Base-by-base conservation (phyloP, 2,113 vertebrate species). In the Taurulus bubalis region DNA sequence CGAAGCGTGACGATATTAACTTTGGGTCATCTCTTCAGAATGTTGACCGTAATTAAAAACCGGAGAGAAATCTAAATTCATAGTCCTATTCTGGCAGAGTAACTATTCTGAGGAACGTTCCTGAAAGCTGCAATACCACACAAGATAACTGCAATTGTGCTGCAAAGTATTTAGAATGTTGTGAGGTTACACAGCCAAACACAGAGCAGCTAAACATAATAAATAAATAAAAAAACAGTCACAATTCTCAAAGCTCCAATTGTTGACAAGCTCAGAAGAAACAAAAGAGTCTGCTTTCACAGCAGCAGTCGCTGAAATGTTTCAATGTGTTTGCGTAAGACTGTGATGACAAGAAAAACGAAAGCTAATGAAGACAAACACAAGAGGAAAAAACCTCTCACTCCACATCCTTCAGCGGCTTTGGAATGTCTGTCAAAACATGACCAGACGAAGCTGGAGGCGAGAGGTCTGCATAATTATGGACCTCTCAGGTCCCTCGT, bases 371-470 rank as follows among this genome's bases (percentile, higher is more conserved):
- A 89, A 90, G 85, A 88, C 78, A 79, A 89, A 89, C 63, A 64
- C 8, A 36, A 0, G 71, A 76, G 77, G 81, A 77, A 82, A 67
- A 88, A 82, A 77, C 38, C 20, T 38, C 79, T 85, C 77, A 47
- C 32, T 51, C 73, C 20, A 71, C 71, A 79, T 91, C 87, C 58
- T 62, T 90, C 82, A 89, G 60, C 87, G 81, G 75, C 84, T 85
- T 51, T 79, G 84, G 90, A 86, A 85, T 89, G 80, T 86, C 90
- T 92, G 88, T 91, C 91, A 90, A 89, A 91, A 91, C 91, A 88
- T 36, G 81, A 90, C 63, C 89, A 90, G 85, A 89, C 79, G 47
- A 56, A 51, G 89, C 87, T 85, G 81, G 24, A 63, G 90, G 87
- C 83, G 1, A 85, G 75, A 90, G 73, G 75, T 79, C 79, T 75